These are phyloP conservation scores for Prionailurus viverrinus DNA, from an alignment of 2,113 vertebrate genomes.

Conservation along the genomic window DNA sequence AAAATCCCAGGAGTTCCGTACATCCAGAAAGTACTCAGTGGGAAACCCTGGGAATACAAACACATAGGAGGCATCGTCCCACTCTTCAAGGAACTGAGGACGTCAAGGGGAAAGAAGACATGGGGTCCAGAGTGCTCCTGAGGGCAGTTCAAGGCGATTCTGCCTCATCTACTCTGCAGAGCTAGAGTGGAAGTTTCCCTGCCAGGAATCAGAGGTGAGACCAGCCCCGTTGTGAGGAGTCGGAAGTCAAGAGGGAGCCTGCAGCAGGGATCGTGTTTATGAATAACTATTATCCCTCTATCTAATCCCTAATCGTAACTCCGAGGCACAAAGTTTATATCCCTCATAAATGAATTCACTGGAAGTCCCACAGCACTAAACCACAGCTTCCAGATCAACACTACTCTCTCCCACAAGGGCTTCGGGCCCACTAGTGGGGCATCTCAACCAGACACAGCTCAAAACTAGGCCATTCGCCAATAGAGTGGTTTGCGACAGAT, in stretches of 20 bases:
- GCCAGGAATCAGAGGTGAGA: background rate
- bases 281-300: background rate
- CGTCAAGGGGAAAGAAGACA: background rate
- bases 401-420: background rate
- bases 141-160: background rate
- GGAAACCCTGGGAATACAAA: background rate
- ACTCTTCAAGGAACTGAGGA: background rate
- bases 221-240: no score
- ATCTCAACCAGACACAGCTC: background rate
- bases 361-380: no score
- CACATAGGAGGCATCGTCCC: fast-evolving
- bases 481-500: background rate
- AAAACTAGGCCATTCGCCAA: background rate
- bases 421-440: no score
- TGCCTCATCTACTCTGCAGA: background rate
- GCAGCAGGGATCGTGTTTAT: no score
- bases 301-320: background rate
- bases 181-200: background rate
- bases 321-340: background rate
- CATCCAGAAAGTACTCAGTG: background rate
- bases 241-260: no score
- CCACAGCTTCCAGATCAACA: background rate
- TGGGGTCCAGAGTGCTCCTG: background rate
- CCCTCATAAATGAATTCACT: background rate
- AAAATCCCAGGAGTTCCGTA: background rate